These are phyloP conservation scores for Passerina amoena DNA, from an alignment of 2,113 vertebrate genomes.

Conservation along the genomic window DNA sequence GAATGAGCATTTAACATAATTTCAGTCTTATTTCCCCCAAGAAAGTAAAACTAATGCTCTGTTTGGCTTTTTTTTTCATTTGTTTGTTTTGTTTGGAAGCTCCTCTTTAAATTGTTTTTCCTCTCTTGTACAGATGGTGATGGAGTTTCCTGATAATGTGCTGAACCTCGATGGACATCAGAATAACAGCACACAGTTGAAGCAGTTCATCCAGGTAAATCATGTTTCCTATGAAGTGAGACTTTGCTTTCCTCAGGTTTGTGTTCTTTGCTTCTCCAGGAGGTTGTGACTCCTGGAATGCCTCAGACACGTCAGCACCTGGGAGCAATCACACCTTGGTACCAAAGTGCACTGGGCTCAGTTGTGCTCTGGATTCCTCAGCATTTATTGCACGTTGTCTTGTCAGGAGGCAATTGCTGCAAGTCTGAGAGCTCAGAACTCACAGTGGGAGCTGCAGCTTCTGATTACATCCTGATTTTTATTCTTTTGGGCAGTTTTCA, in stretches of 20 bases:
- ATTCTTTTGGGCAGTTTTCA: background rate
- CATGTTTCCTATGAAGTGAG: accelerated
- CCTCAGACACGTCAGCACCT: background rate
- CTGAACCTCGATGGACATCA: conserved; percentile 89
- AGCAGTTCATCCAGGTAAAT: conserved; percentile 91
- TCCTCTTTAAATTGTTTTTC: background rate
- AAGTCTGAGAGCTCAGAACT: background rate
- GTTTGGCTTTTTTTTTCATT: background rate
- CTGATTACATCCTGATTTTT: background rate
- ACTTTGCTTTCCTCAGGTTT: background rate
- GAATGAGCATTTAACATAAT: background rate
- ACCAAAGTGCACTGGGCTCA: background rate
- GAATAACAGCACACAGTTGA: conserved; percentile 84
- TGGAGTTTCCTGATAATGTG: conserved; percentile 93
- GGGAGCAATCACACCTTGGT: background rate
- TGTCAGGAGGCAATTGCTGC: background rate
- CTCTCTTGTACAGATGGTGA: conserved; percentile 87
- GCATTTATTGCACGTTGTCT: background rate
- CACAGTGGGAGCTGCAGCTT: background rate
- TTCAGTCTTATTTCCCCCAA: background rate
- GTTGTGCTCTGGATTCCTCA: background rate
- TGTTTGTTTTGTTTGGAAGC: background rate
- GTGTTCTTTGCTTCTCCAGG: background rate
- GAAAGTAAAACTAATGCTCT: background rate
- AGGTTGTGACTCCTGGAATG: background rate